Conservation (phyloP, 2,113 vertebrate species). For the Ivindomyrus marchei region DNA sequence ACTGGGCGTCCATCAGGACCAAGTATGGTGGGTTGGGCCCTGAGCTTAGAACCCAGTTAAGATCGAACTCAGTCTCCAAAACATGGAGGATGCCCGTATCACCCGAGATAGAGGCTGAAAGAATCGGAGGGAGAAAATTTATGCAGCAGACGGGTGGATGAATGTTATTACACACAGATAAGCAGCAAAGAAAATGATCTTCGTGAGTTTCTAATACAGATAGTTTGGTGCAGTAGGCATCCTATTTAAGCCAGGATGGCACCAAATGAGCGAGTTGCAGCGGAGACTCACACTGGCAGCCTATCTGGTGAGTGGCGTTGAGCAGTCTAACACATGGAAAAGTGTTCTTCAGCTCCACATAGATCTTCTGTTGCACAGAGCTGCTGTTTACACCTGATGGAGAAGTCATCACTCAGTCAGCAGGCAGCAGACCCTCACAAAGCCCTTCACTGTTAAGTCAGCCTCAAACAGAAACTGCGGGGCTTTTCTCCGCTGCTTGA, state of each 20-base stretch:
- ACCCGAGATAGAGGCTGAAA: slow-evolving; percentile 64
- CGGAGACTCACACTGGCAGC: slow-evolving; percentile 87
- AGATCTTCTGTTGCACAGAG: slow-evolving; percentile 89
- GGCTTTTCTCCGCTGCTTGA: neutral
- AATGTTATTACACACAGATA: neutral
- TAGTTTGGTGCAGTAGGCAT: neutral
- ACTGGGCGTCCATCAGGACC: slow-evolving; percentile 70
- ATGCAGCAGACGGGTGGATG: neutral
- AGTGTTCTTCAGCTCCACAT: slow-evolving; percentile 75
- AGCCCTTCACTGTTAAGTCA: neutral
- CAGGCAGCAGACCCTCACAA: neutral
- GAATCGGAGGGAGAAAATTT: neutral
- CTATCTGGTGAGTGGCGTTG: slow-evolving; percentile 92
- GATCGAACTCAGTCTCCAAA: slow-evolving; percentile 69
- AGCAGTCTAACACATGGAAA: slow-evolving; percentile 84
- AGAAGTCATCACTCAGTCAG: neutral
- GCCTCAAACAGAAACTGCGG: neutral
- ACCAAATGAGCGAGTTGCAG: neutral
- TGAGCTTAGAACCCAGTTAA: slow-evolving; percentile 70
- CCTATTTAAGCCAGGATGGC: neutral
- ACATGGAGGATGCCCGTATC: slow-evolving; percentile 87
- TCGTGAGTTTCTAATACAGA: neutral
- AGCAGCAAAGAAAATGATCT: neutral
- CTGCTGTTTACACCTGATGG: slow-evolving; percentile 56
- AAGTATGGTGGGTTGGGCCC: slow-evolving; percentile 82